Base-by-base conservation (phyloP, 2,113 vertebrate genomes). In the Vireo altiloquus region DNA sequence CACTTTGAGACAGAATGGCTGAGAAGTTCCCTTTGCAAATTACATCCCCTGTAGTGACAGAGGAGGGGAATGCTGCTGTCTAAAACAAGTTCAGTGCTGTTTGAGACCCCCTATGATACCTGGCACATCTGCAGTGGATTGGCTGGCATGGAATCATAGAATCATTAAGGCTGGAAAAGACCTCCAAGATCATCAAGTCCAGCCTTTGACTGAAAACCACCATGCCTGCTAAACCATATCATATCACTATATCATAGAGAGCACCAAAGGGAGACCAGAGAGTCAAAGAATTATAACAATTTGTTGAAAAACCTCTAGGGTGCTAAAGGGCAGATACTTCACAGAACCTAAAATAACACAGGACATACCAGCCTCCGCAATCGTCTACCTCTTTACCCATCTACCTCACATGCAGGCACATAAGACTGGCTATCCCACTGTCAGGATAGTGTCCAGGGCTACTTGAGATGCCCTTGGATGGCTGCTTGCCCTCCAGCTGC, bases 51-150 rank as follows among this genome's bases (percentile, higher is more conserved):
- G 17, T 53, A 52, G 49, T 24, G 33, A 50, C 10, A 69, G 86
- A 64, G 18, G 9, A 82, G 9, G 5, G 12, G 10, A 77, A 27
- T 0, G 0, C 2, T 61, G 31, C 25, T 72, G 14, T 79, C 80
- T 70, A 42, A 70, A 74, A 64, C 1, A 20, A 39, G 16, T 7
- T 42, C 78, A 54, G 19, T 7, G 13, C 21, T 46, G 11, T 66
- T 37, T 86, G 66, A 77, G 30, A 59, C 16, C 22, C 12, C 3
- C 18, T 30, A 4, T 44, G 15, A 49, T 22, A 53, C 18, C 22
- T 68, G 42, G 24, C 42, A 65, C 6, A 18, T 40, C 40, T 69
- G 25, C 39, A 74, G 16, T 30, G 63, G 37, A 27, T 53, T 74
- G n/a, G 37, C 24, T 20, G 46, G 11, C 33, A 17, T 20, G 31